Base-by-base conservation (phyloP, 2,113 vertebrate species). In the Rhombomys opimus region DNA sequence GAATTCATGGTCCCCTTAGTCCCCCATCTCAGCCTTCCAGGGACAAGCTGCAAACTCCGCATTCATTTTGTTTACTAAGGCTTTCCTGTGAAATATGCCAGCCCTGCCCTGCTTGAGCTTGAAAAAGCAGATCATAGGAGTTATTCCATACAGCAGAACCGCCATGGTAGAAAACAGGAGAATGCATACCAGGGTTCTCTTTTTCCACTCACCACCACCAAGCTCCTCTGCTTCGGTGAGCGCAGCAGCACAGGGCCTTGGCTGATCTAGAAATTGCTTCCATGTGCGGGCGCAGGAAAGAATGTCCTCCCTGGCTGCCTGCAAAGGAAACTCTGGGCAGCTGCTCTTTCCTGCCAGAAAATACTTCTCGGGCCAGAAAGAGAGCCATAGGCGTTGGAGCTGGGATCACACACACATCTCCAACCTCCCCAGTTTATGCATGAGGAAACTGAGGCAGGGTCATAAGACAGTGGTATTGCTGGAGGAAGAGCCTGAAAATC, bases 211-310 rank as follows among this genome's bases (percentile, higher is more conserved):
- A 73, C 86, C 91, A 94, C 88, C n/a, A 46, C 95, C 7, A 0
- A 91, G 87, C 82, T 91, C 86, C 57, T 96, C 95, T 70, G 67
- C 89, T 93, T 92, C 1, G 54, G 92, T 95, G 95, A 96, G 96
- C 94, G 96, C 89, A 80, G 97, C 96, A 89, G 89, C 93, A 76
- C 93, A 95, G 94, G 84, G 96, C 80, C 92, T 95, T 73, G 92
- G 95, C 92, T 94, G 87, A 97, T 97, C 93, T 93, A 96, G 95
- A 97, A 98, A 98, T 97, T 97, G 96, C 95, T 97, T 97, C 98
- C 97, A 97, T 97, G 96, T 97, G 97, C 59, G 65, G 96, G 95
- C 96, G 95, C 96, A 91, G 97, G 97, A 97, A 97, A 97, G 94
- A 82, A 95, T 93, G 96, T 95, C 92, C 92, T 96, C 89, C 75